Evolutionary conservation across 2,888 invertebrate species (phyloP).

Genomic region (Ichneumoninae sp.): DNA sequence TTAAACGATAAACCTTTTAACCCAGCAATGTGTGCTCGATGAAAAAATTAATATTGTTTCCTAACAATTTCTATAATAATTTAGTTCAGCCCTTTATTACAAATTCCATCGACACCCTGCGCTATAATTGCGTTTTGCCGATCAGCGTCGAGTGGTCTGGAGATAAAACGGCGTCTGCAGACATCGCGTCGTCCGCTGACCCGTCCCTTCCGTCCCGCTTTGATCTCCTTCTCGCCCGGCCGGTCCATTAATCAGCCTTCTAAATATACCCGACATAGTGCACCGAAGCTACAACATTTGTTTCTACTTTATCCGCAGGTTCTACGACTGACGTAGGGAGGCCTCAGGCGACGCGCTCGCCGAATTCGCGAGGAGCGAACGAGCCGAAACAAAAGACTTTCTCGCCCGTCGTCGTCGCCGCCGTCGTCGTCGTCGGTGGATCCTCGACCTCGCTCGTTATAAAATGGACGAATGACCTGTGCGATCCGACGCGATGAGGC

Average conservation of each 20-base stretch:
- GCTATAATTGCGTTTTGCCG: slow-evolving; percentile 38
- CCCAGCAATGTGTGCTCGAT: too few relatives aligned
- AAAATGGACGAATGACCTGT: slow-evolving; percentile 81
- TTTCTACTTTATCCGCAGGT: slow-evolving; percentile 60
- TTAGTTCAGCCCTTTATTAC: too few relatives aligned
- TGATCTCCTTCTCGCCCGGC: slow-evolving; percentile 33
- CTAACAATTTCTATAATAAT: too few relatives aligned
- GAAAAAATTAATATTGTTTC: too few relatives aligned
- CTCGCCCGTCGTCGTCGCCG: slow-evolving; percentile 34
- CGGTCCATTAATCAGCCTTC: slow-evolving; percentile 61
- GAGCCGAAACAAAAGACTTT: slow-evolving; percentile 55
- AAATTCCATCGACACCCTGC: slow-evolving; percentile 7
- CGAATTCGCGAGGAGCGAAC: slow-evolving; percentile 68
- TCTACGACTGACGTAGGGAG: slow-evolving; percentile 61
- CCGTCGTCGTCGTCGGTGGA: slow-evolving; percentile 33
- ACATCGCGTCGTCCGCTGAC: slow-evolving; percentile 49
- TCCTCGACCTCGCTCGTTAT: slow-evolving; percentile 65
- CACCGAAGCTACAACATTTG: slow-evolving; percentile 49
- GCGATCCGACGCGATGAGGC: slow-evolving; percentile 81
- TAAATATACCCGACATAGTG: slow-evolving; percentile 37
- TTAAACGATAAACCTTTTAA: too few relatives aligned
- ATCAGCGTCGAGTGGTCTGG: slow-evolving; percentile 56
- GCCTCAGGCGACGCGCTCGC: slow-evolving; percentile 56
- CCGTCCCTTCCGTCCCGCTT: slow-evolving; percentile 38
- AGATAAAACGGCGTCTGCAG: slow-evolving; percentile 61